Base-by-base conservation (phyloP, 2,888 invertebrate species). In the Caenorhabditis sinica region DNA sequence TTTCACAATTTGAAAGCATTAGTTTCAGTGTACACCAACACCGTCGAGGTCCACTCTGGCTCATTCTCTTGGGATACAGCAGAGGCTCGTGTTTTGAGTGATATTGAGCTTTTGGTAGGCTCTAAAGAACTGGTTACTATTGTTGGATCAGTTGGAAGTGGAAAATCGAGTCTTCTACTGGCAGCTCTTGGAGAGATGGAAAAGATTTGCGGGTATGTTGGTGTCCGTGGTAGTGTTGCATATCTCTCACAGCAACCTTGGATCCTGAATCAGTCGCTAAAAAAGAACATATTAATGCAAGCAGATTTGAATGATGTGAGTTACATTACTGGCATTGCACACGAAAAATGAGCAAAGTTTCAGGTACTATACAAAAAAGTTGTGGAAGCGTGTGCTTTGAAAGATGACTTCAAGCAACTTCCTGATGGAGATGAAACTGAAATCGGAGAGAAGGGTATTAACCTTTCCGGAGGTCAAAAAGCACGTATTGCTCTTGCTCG, bases 171-270 rank as follows among this genome's bases (percentile, higher is more conserved):
- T 71, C 83, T 89, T 8, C 80, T 89, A 4, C 49, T 80, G 45
- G 87, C 87, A 13, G 61, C 88, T 53, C 77, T 89, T 0, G 89
- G 91, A 30, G 97, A 97, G 94, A 97, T 92, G 92, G 90, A 90
- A 30, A 88, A 89, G 58, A 63, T 89, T 3, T 72, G 86, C 43
- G 92, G 92, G 28, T 87, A 88, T 45, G 87, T 92, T 30, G 90
- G 90, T n/a, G 88, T 90, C 15, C 65, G 89, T 23, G 95, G 95
- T 28, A 92, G 93, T 5, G 93, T 95, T 8, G 97, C 97, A 0
- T 97, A 97, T 93, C 97, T 97, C 1, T 95, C 97, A 0, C 97
- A 97, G 92, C 97, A 97, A 93, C 97, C 98, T 0, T 99, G 98
- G 98, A 98, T 98, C 83, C 98, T 98, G 93, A 98, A 98, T 94